Base-by-base conservation (phyloP, 64 coral and sea anemone genomes). In the Anthopleura sola region DNA sequence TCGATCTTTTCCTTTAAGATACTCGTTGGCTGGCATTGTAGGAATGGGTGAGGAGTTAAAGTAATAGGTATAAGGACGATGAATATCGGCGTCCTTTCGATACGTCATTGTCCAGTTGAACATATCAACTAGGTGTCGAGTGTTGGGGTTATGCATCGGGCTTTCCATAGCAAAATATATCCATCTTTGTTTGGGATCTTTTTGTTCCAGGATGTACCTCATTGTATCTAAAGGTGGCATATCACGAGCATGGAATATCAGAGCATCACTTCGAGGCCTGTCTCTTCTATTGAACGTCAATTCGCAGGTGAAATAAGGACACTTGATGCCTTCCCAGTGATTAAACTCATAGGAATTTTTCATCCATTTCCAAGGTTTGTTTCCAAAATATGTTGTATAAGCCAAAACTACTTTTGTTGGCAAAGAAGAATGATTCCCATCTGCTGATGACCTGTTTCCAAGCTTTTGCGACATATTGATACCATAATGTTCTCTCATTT, bases 21-120 rank as follows among this genome's bases (percentile, higher is more conserved):
- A 93, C 31, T 55, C 83, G 36, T 69, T 85, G 23, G 44, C 26
- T 28, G 44, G 12, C 19, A 36, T 66, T 10, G 21, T 26, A 0
- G 81, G 54, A 19, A 76, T 68, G 7, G 21, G 23, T 48, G 37
- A n/a, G 14, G 29, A 15, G 49, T n/a, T 6, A 7, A 75, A 87
- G 46, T 89, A 93, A 29, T 24, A 60, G 0, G 86, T 57, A 87
- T 93, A 93, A 0, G 91, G 87, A 5, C 80, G 54, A 69, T 69
- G 31, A 82, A 93, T 88, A 62, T 93, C 91, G 14, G 91, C 89
- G 49, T 93, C 82, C 34, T 60, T 82, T 4, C 83, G 53, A 60
- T 93, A 93, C 2, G 87, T 78, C 91, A 93, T 93, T 0, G 87
- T 93, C 91, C 91, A 93, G n/a, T 93, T 93, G 28, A 93, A 93